phyloP scores from a whole-genome alignment of 2,888 invertebrate species.

The Buathra laborator region DNA sequence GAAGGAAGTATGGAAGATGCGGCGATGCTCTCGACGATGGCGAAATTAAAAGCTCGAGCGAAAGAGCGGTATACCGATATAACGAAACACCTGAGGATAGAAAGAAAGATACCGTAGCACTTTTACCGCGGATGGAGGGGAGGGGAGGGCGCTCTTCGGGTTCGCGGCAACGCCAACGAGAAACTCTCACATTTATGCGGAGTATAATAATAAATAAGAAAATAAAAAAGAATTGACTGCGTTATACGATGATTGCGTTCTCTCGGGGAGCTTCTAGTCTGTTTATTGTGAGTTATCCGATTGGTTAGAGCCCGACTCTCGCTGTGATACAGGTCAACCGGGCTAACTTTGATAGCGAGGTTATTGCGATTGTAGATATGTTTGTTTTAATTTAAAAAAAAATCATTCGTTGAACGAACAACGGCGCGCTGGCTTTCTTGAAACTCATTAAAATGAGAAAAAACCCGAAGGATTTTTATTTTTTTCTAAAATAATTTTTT shows the following conservation, averaged over 20 bases:
- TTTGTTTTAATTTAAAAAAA: not conserved
- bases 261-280: not conserved
- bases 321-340: constrained; percentile 8
- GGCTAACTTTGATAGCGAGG: constrained; percentile 19
- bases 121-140: not conserved
- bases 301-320: not conserved
- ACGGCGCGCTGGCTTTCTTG: no score
- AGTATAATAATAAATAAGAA: constrained; percentile 32
- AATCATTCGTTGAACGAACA: not conserved
- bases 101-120: not conserved
- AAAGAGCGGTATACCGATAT: not conserved
- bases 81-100: not conserved
- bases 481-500: not conserved
- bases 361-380: constrained; percentile 1
- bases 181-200: constrained; percentile 13
- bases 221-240: not conserved
- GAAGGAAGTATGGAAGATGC: constrained; percentile 39
- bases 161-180: constrained; percentile 17
- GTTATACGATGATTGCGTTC: constrained; percentile 15
- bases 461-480: not conserved
- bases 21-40: constrained; percentile 37
- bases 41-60: constrained; percentile 44
- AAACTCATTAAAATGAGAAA: not conserved
- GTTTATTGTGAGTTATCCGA: constrained; percentile 18
- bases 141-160: not conserved